These are phyloP conservation scores for Lomographa bimaculata DNA, from an alignment of 2,888 invertebrate species.

Conservation along the genomic window DNA sequence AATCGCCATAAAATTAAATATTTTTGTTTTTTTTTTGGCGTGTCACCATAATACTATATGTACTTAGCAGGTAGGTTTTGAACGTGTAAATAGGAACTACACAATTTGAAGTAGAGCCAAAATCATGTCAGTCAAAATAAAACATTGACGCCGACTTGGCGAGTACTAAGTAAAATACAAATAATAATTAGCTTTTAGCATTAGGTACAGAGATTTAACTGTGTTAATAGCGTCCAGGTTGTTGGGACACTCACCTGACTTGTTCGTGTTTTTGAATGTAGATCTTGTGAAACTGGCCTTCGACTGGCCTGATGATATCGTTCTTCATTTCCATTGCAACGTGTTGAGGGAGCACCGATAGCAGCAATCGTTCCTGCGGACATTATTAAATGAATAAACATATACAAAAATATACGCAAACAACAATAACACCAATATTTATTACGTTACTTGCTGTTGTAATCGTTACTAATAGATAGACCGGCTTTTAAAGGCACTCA, in stretches of 20 bases:
- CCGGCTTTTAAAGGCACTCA: too few species aligned
- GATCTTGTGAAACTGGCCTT: constrained; percentile 96
- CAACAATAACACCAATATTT: too few species aligned
- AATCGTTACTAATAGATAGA: too few species aligned
- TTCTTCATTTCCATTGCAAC: constrained; percentile 97
- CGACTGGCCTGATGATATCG: constrained; percentile 94
- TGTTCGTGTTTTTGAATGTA: constrained; percentile 97
- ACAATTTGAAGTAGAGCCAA: constrained; percentile 62
- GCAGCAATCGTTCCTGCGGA: constrained; percentile 89
- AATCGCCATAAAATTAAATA: constrained; percentile 1
- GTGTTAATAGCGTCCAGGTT: constrained; percentile 21
- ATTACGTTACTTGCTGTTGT: too few species aligned
- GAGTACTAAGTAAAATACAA: constrained; percentile 29
- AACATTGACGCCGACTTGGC: constrained; percentile 48
- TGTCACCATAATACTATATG: not conserved
- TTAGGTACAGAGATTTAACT: not conserved
- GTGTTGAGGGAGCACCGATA: constrained; percentile 95
- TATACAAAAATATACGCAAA: too few species aligned
- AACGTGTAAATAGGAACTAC: constrained; percentile 45
- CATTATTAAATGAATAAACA: constrained; percentile 22
- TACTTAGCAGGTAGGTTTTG: constrained; percentile 35
- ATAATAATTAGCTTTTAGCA: constrained; percentile 14
- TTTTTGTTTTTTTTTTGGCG: constrained; percentile 7
- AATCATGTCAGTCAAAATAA: constrained; percentile 49
- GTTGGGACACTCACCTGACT: constrained; percentile 87